Conservation (phyloP, 2,797 vertebrate species). For the Rhincodon typus region DNA sequence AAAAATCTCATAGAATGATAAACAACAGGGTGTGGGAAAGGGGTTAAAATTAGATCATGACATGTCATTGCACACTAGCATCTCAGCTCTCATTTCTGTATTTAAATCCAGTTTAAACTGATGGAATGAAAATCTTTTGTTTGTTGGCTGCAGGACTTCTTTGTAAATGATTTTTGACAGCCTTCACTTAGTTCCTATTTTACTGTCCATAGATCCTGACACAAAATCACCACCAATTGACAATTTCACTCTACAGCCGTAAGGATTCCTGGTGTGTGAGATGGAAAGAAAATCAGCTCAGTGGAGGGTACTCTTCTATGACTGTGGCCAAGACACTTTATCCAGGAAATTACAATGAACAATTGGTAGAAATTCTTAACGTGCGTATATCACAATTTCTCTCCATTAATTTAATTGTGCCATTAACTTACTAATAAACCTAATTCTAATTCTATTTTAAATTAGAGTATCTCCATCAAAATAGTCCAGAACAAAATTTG, state of each 20-base stretch:
- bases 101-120: background rate
- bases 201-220: background rate
- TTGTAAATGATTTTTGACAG: background rate
- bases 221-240: background rate
- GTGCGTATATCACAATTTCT: background rate
- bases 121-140: background rate
- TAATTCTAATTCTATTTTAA: background rate
- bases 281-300: background rate
- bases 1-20: background rate
- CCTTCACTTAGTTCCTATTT: background rate
- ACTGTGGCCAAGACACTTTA: background rate
- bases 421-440: background rate
- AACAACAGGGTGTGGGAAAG: background rate
- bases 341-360: background rate
- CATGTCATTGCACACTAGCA: background rate
- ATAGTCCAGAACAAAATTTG: background rate
- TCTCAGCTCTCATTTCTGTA: background rate
- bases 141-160: background rate
- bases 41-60: background rate
- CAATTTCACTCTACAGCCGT: background rate
- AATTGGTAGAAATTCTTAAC: background rate
- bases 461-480: background rate
- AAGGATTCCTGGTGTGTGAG: background rate
- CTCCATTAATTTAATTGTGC: background rate
- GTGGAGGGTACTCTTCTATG: background rate